Base-by-base conservation (phyloP, 2,888 invertebrate species). In the Sisyra nigra region DNA sequence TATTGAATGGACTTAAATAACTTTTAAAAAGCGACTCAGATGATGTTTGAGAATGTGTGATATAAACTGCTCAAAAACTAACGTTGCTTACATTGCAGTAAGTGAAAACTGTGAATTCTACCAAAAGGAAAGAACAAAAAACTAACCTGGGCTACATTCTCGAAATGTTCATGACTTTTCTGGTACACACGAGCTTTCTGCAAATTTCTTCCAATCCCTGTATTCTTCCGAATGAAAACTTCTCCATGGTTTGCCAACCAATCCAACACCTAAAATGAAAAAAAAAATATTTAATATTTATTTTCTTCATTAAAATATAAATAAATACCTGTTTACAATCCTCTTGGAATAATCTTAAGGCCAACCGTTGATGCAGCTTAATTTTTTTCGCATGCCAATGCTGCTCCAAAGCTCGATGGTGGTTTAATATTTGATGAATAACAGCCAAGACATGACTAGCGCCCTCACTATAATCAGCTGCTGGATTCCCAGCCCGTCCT, bases 201-300 rank as follows among this genome's bases (percentile, higher is more conserved):
- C 52, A 96, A 71, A 67, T 92, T 93, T 53, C 92, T 75, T 45
- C 96, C 96, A 49, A 96, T 89, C 39, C 94, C 92, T n/a, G 88
- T 88, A 62, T 96, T 96, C 60, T 96, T 96, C 54, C 88, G 76
- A 41, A 97, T 74, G 63, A 97, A 97, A 14, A 92, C 92, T 67
- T 96, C 93, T 13, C 97, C 97, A 56, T 97, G 96, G 62, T 93
- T 92, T 50, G 91, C 85, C 52, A 97, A 63, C 97, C 97, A 97
- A 57, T 96, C 94, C 47, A 97, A 67, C 38, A 97, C 91, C 84
- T 85, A 55, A 3, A 62, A 62, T 45, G 51, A 51, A 48, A 47
- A 43, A 34, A 15, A 13, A 35, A 24, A 29, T 30, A 10, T 14
- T 7, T 3, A 11, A 6, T n/a, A 38, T 38, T 7, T 6, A 15